Evolutionary conservation across 2,888 invertebrate genomes (phyloP).

Genomic region (Camptogramma bilineatum): DNA sequence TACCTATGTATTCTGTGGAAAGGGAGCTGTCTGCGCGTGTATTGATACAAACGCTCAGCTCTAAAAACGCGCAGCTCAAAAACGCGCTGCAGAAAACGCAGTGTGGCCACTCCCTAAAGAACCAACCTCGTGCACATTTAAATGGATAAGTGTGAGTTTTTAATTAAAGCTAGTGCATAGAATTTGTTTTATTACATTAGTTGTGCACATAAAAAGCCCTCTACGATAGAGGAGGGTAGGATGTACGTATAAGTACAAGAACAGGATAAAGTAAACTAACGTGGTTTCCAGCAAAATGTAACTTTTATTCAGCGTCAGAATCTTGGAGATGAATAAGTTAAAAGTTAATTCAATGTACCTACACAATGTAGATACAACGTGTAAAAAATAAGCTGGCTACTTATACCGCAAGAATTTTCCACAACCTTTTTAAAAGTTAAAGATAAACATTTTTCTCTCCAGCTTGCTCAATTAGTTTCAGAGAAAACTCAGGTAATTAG

Average conservation of each 20-base stretch:
- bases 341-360: slow-evolving; percentile 1
- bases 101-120: no score
- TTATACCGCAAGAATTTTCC: not conserved
- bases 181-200: not conserved
- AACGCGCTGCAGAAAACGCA: no score
- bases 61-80: no score
- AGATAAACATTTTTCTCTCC: not conserved
- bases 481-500: slow-evolving; percentile 19
- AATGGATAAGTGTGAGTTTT: no score
- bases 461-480: slow-evolving; percentile 14
- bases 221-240: not conserved
- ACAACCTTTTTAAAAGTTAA: slow-evolving; percentile 1
- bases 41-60: no score
- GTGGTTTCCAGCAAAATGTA: not conserved
- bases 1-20: no score
- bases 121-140: no score
- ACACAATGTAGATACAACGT: not conserved
- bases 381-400: not conserved
- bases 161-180: no score
- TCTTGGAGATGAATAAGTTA: not conserved
- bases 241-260: not conserved
- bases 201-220: not conserved
- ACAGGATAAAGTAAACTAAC: slow-evolving; percentile 1
- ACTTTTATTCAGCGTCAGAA: slow-evolving; percentile 2
- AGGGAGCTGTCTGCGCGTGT: no score